Conservation (phyloP, 2,113 vertebrate species). For the Bufo bufo region DNA sequence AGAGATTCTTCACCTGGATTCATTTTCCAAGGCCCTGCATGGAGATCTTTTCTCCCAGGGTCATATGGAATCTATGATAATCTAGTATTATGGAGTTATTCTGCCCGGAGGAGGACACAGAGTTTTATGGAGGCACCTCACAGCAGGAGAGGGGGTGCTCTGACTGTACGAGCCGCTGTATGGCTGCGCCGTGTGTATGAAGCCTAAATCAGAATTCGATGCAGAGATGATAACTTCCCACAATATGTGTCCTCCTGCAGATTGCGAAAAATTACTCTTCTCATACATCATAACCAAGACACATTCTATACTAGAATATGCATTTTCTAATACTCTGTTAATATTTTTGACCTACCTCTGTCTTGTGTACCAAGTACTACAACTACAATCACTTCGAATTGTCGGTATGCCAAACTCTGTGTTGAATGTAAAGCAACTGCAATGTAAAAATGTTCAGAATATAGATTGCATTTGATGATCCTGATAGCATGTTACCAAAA, state of each 20-base stretch:
- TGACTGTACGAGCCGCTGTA: not conserved
- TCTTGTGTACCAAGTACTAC: not conserved
- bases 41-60: not conserved
- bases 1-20: no score
- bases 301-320: not conserved
- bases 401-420: not conserved
- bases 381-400: not conserved
- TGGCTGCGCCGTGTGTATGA: not conserved
- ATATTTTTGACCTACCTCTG: not conserved
- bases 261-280: not conserved
- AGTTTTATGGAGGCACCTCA: not conserved
- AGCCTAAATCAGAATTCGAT: not conserved
- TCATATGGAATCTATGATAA: not conserved
- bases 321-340: not conserved
- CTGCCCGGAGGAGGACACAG: not conserved
- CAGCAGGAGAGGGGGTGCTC: not conserved
- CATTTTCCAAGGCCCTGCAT: not conserved
- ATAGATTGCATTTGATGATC: not conserved
- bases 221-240: not conserved
- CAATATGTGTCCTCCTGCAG: not conserved
- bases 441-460: not conserved
- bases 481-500: not conserved
- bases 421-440: slow-evolving; percentile 19
- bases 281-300: not conserved
- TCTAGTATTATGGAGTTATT: not conserved